Base-by-base conservation (phyloP, 2,797 vertebrate species). In the Gadopsis marmoratus region DNA sequence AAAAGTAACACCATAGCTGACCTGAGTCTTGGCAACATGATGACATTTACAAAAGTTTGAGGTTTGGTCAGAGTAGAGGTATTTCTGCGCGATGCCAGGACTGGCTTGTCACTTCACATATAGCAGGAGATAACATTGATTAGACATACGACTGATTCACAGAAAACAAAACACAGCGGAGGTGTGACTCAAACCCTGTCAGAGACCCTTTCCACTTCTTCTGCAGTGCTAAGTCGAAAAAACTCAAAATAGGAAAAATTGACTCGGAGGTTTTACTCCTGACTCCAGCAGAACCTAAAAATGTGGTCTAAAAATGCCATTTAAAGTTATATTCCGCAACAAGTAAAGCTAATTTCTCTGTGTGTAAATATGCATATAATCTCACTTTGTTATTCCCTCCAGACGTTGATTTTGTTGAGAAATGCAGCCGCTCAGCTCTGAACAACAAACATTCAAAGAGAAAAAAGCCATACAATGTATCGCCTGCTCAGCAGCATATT, bases 51-150 rank as follows among this genome's bases (percentile, higher is more conserved):
- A 33, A 19, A 71, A 73, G 70, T 84, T 62, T 61, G 61, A 76
- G 56, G 79, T 71, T 76, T 72, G 63, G 63, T 65, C 63, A 71
- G 65, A 71, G 81, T 54, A 62, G 71, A 76, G 83, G 61, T 85
- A 81, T 93, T 91, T 88, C 78, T 60, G 77, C 55, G 54, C 10
- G 60, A 83, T 78, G 89, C 72, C 92, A 88, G 65, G 31, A 74
- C 72, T 7, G 19, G 89, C 91, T 82, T 85, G 85, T 93, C 90
- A 83, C 73, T 56, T 79, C 79, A 65, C 70, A 71, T 76, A 31
- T 48, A 58, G 66, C 33, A 31, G 41, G 65, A 68, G 29, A 72
- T 59, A 71, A 68, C 82, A 78, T 61, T 13, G 51, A 71, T 68
- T 68, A 67, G 79, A 86, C 47, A 17, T 70, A 43, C 4, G 17